Evolutionary conservation across 2,113 vertebrate genomes (phyloP).

Genomic region (Ciconia maguari): DNA sequence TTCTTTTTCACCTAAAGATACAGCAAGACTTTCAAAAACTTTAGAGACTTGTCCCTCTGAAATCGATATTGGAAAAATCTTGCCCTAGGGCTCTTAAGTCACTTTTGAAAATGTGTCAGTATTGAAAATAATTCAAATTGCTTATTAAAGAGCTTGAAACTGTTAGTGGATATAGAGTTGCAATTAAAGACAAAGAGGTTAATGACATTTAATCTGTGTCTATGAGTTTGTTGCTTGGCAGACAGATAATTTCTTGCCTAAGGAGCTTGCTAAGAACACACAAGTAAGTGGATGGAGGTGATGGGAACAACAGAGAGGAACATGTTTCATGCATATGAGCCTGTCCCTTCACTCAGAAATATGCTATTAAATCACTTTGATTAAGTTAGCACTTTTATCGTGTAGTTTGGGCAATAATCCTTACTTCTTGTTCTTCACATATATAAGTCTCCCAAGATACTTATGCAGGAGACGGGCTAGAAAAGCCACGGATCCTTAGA

Average conservation of each 20-base stretch:
- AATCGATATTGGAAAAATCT: neutral
- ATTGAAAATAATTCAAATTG: neutral
- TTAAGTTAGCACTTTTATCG: rapidly evolving
- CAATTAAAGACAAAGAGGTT: neutral
- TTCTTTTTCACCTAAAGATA: neutral
- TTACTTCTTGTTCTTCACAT: neutral
- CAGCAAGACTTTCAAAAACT: neutral
- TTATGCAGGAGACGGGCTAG: neutral
- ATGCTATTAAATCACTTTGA: neutral
- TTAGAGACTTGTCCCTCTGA: neutral
- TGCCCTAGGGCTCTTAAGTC: neutral
- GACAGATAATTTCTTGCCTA: neutral
- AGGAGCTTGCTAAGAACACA: neutral
- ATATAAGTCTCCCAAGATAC: neutral
- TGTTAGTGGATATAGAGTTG: neutral
- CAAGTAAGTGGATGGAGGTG: neutral
- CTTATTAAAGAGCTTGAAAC: neutral
- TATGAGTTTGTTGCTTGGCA: neutral
- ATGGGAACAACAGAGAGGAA: neutral
- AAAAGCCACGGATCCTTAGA: neutral
- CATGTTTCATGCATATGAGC: neutral
- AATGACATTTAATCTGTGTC: neutral
- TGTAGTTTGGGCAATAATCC: neutral
- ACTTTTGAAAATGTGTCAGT: neutral
- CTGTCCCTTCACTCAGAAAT: neutral